These are phyloP conservation scores for Platorchestia sp. DNA, from an alignment of 1,140 invertebrate genomes.

Conservation along the genomic window DNA sequence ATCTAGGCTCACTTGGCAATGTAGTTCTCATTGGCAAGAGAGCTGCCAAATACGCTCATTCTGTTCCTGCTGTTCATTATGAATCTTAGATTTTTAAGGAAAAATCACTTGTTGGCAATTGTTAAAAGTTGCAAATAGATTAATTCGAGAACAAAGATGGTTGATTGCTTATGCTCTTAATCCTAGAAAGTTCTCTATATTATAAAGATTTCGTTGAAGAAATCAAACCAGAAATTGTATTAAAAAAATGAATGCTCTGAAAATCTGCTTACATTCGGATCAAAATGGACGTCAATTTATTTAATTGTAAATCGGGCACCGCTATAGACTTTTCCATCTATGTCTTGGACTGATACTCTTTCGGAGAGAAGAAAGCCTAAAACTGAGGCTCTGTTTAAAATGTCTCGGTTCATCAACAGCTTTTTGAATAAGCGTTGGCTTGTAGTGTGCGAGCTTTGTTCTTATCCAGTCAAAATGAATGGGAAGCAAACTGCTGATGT, in stretches of 20 bases:
- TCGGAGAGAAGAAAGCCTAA: neutral
- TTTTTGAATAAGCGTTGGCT: neutral
- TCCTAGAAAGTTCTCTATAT: neutral
- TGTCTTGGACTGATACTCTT: neutral
- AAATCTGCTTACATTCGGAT: neutral
- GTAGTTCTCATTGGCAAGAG: neutral
- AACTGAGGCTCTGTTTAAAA: neutral
- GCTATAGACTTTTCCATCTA: neutral
- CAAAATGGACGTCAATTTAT: neutral
- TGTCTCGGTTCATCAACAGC: neutral
- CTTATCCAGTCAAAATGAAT: neutral
- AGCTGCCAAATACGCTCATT: neutral
- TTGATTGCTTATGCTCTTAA: neutral
- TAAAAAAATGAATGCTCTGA: neutral
- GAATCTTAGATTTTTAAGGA: neutral
- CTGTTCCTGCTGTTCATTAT: too few relatives aligned
- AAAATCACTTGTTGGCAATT: neutral
- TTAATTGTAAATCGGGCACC: neutral
- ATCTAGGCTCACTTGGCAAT: neutral
- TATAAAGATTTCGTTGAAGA: neutral
- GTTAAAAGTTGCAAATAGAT: neutral
- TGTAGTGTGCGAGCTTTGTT: neutral
- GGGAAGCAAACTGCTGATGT: neutral
- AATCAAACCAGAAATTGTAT: neutral
- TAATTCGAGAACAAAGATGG: neutral